Evolutionary conservation across 2,797 vertebrate genomes (phyloP), one percentile per base, ranked within the genome.

Genomic region (Dipus sagitta): DNA sequence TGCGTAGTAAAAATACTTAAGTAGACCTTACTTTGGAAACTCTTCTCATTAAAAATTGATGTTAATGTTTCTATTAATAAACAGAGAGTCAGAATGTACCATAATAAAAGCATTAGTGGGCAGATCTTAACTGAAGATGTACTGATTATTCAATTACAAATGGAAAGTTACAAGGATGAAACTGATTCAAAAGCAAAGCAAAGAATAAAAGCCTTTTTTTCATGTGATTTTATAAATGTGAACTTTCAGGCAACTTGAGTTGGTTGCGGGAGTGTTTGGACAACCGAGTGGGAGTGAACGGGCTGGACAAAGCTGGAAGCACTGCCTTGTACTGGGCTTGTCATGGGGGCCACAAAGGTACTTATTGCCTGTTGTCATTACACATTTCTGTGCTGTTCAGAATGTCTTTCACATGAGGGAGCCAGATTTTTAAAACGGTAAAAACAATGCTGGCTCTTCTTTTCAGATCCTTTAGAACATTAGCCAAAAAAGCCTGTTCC

Each of bases 201-300:
- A 52, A 94, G 62, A 86, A 20, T 4, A 23, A 88, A 87, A 93
- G 24, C 2, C 4, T 68, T 64, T 68, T 64, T 68, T 24, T 77
- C 91, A 20, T 89, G 75, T 88, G 42, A 24, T 91, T 95, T 90
- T 91, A 52, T 88, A 86, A 90, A 72, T 81, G 52, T 90, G 75
- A 93, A 92, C 78, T 96, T 97, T 79, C 97, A 99, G 99, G 99
- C n/a, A 99, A 99, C 96, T 91, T 99, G 95, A 99, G 99, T 98
- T 99, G 99, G 99, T 97, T 99, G 97, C 98, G 99, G 96, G 99
- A 99, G 97, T 99, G 99, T 98, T 96, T 99, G 98, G 99, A 99
- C 86, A 99, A 99, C 97, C 98, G 98, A 96, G 99, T 99, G 88
- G 99, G 99, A 10, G 99, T 99, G 85, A 99, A 99, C 4, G 99